phyloP scores from a whole-genome alignment of 2,888 invertebrate species.

The Tupiocoris notatus region DNA sequence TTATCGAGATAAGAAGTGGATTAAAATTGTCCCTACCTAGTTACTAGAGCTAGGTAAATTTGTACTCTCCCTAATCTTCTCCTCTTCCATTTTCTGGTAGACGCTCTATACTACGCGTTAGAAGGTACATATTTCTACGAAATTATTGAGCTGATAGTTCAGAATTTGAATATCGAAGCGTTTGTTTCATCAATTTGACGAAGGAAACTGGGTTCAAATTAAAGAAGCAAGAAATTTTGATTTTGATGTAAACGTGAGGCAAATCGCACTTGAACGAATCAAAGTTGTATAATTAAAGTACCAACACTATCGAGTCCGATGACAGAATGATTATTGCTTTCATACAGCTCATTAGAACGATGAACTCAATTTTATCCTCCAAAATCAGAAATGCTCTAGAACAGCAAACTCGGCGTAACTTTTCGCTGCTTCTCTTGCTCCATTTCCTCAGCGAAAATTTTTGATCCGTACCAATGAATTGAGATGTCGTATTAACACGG shows the following conservation, averaged over 20 bases:
- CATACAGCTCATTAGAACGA: neutral
- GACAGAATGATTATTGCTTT: neutral
- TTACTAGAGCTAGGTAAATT: slow-evolving; percentile 36
- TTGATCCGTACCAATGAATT: too few relatives aligned
- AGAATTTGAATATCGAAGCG: slow-evolving; percentile 20
- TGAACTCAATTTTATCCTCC: too few relatives aligned
- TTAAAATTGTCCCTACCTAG: slow-evolving; percentile 23
- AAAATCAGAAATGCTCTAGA: too few relatives aligned
- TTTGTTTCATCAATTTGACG: neutral
- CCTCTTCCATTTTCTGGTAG: slow-evolving; percentile 20
- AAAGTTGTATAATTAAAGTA: too few relatives aligned
- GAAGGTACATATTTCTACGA: slow-evolving; percentile 23
- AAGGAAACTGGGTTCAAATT: too few relatives aligned
- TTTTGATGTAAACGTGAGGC: too few relatives aligned
- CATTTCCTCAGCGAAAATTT: too few relatives aligned
- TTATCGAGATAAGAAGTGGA: slow-evolving; percentile 25
- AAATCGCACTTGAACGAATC: too few relatives aligned
- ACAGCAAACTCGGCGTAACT: too few relatives aligned
- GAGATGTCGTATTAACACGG: too few relatives aligned
- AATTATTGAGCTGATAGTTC: slow-evolving; percentile 32
- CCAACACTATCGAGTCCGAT: neutral
- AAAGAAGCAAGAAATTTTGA: too few relatives aligned
- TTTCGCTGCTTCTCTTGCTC: too few relatives aligned
- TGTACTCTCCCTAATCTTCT: slow-evolving; percentile 36
- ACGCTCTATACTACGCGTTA: slow-evolving; percentile 21